Conservation (phyloP, 1,140 invertebrate genomes). For the Pectinophora gossypiella region DNA sequence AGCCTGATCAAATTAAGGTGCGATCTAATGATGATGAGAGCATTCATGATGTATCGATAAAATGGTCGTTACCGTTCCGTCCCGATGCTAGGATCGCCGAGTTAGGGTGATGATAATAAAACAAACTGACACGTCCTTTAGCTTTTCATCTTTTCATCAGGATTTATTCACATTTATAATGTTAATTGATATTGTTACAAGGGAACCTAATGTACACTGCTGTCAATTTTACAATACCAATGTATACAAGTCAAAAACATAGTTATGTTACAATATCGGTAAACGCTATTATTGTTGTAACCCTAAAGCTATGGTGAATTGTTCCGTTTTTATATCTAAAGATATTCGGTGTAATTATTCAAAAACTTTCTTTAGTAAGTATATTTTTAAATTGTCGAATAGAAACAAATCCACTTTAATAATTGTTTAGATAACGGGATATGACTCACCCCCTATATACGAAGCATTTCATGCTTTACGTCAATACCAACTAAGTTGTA, state of each 20-base stretch:
- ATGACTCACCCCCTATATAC: slow-evolving; percentile 41
- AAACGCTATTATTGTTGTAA: slow-evolving; percentile 69
- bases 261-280: slow-evolving; percentile 65
- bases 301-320: slow-evolving; percentile 66
- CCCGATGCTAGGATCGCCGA: slow-evolving; percentile 66
- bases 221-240: slow-evolving; percentile 64
- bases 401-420: slow-evolving; percentile 32
- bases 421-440: slow-evolving; percentile 37
- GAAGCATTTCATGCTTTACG: slow-evolving; percentile 65
- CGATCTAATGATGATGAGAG: slow-evolving; percentile 72
- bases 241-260: slow-evolving; percentile 75
- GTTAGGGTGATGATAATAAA: slow-evolving; percentile 57
- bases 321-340: slow-evolving; percentile 56
- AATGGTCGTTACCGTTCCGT: slow-evolving; percentile 71
- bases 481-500: slow-evolving; percentile 59
- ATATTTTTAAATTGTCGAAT: slow-evolving; percentile 23
- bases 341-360: slow-evolving; percentile 41
- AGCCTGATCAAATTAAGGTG: slow-evolving; percentile 47
- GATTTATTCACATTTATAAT: slow-evolving; percentile 73
- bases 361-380: slow-evolving; percentile 34
- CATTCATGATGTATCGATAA: slow-evolving; percentile 72
- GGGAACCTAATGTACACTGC: slow-evolving; percentile 64
- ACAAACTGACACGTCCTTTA: slow-evolving; percentile 53
- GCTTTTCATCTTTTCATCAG: slow-evolving; percentile 54
- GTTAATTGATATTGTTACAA: slow-evolving; percentile 61